Conservation (phyloP, 1,140 invertebrate genomes). For the Drosophila pseudoananassae region DNA sequence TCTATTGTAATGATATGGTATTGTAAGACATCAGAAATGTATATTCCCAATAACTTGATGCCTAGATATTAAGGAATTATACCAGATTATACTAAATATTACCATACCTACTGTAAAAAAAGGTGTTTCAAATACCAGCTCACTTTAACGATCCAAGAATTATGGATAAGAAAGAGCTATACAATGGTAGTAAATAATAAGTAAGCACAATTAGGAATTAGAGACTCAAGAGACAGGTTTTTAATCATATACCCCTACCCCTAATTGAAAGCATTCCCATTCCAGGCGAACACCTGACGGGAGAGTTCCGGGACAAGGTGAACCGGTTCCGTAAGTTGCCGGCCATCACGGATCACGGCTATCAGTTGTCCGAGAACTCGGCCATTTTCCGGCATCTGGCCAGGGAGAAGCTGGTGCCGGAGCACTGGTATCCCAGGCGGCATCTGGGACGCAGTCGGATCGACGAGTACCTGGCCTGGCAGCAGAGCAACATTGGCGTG, state of each 20-base stretch:
- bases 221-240: not conserved
- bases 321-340: conserved; percentile 92
- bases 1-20: no score
- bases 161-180: not conserved
- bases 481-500: conserved; percentile 90
- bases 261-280: not conserved
- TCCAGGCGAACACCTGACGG: conserved; percentile 88
- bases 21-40: no score
- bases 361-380: conserved; percentile 91
- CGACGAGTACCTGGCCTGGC: conserved; percentile 95
- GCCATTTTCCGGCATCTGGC: conserved; percentile 87
- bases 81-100: no score
- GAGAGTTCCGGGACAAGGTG: conserved; percentile 89
- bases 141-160: no score
- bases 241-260: not conserved
- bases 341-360: conserved; percentile 90
- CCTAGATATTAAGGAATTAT: no score
- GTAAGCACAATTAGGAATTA: no score
- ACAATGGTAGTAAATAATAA: not conserved
- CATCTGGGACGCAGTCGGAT: conserved; percentile 88
- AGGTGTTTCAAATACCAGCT: no score
- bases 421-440: conserved; percentile 91
- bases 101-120: no score
- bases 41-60: no score
- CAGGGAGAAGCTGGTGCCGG: conserved; percentile 85